These are phyloP conservation scores for Mystacides longicornis DNA, from an alignment of 2,888 invertebrate genomes.

Conservation along the genomic window DNA sequence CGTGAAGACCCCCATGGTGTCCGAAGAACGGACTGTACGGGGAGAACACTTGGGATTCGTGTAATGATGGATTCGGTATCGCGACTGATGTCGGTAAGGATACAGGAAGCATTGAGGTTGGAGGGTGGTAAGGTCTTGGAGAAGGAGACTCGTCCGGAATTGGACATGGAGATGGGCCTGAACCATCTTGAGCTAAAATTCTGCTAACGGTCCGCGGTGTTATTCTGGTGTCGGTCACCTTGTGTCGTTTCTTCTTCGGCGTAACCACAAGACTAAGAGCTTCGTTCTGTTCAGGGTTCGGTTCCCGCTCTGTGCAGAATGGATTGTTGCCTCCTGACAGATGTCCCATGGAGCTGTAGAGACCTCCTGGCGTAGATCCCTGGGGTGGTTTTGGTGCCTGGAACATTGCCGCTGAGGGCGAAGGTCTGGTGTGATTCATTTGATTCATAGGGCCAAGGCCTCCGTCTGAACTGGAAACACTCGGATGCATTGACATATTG, in stretches of 20 bases:
- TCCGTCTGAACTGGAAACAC: constrained; percentile 28
- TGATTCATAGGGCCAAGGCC: constrained; percentile 48
- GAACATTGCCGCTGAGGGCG: constrained; percentile 68
- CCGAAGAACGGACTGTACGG: constrained; percentile 88
- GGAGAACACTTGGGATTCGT: constrained; percentile 89
- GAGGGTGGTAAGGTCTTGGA: constrained; percentile 67
- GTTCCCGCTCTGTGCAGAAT: constrained; percentile 57
- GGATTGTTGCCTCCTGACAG: constrained; percentile 45
- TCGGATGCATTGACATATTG: constrained; percentile 44
- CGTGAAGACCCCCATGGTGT: constrained; percentile 40
- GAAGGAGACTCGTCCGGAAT: constrained; percentile 53
- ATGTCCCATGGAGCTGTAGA: constrained; percentile 59
- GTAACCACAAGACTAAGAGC: constrained; percentile 91
- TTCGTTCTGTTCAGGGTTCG: constrained; percentile 83
- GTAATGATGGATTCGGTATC: constrained; percentile 91
- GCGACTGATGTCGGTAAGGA: constrained; percentile 93
- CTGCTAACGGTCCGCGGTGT: constrained; percentile 86
- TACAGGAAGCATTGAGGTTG: constrained; percentile 77
- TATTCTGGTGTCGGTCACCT: constrained; percentile 91
- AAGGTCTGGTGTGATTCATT: constrained; percentile 59
- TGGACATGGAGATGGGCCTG: constrained; percentile 55
- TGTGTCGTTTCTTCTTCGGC: constrained; percentile 93
- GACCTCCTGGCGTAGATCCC: constrained; percentile 38
- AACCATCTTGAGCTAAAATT: constrained; percentile 74
- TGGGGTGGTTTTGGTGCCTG: constrained; percentile 76